phyloP scores from a whole-genome alignment of 2,888 invertebrate species.

The Lithosia quadra region DNA sequence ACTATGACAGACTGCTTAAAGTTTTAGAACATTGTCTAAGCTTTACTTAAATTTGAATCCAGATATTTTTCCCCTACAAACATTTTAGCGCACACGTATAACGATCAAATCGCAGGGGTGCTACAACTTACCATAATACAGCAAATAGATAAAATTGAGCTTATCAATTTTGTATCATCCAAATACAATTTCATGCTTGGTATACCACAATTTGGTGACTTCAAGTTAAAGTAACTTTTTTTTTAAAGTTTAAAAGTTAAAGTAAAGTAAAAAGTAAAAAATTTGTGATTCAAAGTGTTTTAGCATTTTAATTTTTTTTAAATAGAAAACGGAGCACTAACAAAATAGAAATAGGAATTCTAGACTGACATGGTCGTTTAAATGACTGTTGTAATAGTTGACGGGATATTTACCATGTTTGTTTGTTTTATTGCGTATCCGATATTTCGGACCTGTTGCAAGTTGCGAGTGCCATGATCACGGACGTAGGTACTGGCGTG shows the following conservation, averaged over 20 bases:
- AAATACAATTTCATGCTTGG: background rate
- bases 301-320: no score
- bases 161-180: slow-evolving; percentile 1
- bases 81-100: slow-evolving; percentile 52
- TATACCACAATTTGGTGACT: background rate
- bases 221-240: background rate
- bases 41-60: background rate
- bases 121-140: slow-evolving; percentile 40
- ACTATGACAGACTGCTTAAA: background rate
- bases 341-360: no score
- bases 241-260: background rate
- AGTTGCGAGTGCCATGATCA: no score
- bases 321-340: no score
- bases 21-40: background rate
- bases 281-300: no score
- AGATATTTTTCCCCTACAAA: background rate
- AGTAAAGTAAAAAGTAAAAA: no score
- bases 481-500: no score
- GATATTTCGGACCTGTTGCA: no score
- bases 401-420: no score
- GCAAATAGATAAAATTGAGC: slow-evolving; percentile 16
- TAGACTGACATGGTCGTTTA: no score
- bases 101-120: slow-evolving; percentile 49
- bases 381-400: no score
- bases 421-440: no score